A percentile compares a stretch with the other conserved stretches of the same genome.
These are phyloP conservation scores for Ictalurus furcatus DNA, from an alignment of 2,113 vertebrate species.

Conservation along the genomic window DNA sequence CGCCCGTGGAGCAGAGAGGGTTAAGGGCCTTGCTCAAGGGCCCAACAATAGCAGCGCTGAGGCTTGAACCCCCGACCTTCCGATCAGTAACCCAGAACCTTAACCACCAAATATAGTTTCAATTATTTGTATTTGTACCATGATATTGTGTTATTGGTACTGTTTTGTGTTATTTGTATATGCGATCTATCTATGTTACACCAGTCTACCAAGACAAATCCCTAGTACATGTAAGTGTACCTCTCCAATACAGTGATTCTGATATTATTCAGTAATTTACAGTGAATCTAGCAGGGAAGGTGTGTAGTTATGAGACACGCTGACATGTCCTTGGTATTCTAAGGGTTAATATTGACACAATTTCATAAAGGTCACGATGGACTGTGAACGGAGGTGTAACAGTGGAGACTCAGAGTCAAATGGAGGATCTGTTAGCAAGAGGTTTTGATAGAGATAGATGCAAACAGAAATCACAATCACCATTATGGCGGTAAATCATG, in stretches of 20 bases:
- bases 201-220: neutral
- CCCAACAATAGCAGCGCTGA: too few species aligned
- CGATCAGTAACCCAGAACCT: too few species aligned
- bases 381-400: neutral
- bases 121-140: too few species aligned
- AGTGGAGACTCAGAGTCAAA: neutral
- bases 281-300: too few species aligned
- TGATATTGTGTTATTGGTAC: neutral
- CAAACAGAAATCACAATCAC: neutral
- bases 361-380: neutral
- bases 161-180: neutral
- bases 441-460: neutral
- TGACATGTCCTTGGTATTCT: neutral
- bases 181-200: neutral
- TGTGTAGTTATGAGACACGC: too few species aligned
- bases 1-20: too few species aligned
- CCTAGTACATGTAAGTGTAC: neutral
- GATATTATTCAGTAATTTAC: too few species aligned
- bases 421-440: neutral
- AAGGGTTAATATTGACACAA: neutral
- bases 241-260: too few species aligned
- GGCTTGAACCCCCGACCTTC: too few species aligned
- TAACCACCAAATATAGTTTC: too few species aligned
- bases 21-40: too few species aligned
- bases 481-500: neutral